Conservation (phyloP, 2,113 vertebrate species). For the Dasyornis broadbenti region DNA sequence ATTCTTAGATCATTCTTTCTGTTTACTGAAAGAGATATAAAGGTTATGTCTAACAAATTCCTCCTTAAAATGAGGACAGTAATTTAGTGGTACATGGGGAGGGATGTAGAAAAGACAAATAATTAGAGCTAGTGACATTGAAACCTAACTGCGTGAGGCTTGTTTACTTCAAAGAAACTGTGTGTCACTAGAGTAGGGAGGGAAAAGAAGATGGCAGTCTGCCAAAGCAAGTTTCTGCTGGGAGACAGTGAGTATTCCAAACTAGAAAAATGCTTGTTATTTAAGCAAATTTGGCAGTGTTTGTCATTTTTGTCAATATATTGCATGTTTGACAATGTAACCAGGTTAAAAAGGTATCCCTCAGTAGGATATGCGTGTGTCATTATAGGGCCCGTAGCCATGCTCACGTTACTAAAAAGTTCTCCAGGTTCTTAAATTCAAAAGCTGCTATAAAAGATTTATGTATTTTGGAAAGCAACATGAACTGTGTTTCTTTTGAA, state of each 20-base stretch:
- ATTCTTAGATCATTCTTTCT: neutral
- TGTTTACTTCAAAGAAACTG: slow-evolving; percentile 20
- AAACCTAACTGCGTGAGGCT: neutral
- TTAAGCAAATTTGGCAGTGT: neutral
- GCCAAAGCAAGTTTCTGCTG: neutral
- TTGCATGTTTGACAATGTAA: neutral
- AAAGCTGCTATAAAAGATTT: neutral
- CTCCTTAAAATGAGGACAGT: neutral
- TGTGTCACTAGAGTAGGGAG: neutral
- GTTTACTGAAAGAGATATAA: neutral
- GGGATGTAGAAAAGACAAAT: neutral
- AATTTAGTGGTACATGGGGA: neutral
- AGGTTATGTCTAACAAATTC: neutral
- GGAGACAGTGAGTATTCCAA: neutral
- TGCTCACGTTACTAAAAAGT: neutral
- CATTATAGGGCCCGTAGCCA: neutral
- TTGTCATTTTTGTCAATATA: neutral
- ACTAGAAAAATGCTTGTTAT: neutral
- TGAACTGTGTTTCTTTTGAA: neutral
- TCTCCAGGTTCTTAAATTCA: neutral
- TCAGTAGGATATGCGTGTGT: neutral
- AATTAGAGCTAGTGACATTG: neutral
- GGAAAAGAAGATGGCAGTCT: neutral
- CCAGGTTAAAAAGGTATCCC: neutral
- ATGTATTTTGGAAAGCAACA: neutral